Conservation (phyloP, 2,888 invertebrate genomes). For the Parapristionchus giblindavisi region DNA sequence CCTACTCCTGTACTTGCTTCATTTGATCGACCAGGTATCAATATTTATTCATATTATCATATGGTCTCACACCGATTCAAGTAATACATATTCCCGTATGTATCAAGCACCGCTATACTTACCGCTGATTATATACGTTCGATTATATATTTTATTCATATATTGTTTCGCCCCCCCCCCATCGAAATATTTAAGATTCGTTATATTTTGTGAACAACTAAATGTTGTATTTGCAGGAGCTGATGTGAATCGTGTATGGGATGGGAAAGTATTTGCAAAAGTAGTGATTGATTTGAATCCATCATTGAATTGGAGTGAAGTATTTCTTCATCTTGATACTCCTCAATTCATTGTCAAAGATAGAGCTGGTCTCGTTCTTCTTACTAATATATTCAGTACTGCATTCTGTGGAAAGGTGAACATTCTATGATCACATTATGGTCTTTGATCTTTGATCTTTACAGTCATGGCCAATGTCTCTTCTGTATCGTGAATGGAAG, state of each 20-base stretch:
- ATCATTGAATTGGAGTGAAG: constrained; percentile 68
- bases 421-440: neutral
- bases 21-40: constrained; percentile 36
- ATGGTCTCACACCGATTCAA: no score
- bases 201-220: neutral
- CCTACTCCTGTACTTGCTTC: constrained; percentile 24
- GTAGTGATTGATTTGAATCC: constrained; percentile 13
- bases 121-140: neutral
- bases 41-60: no score
- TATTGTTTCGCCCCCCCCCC: neutral
- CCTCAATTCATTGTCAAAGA: constrained; percentile 87
- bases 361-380: constrained; percentile 82
- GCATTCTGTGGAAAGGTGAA: constrained; percentile 73
- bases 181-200: neutral
- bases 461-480: constrained; percentile 28
- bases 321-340: constrained; percentile 88
- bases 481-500: constrained; percentile 26
- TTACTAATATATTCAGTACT: constrained; percentile 83
- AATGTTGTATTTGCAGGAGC: neutral
- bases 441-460: neutral
- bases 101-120: no score
- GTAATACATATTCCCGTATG: no score
- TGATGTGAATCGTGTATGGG: constrained; percentile 17
- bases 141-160: neutral
- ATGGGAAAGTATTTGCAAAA: constrained; percentile 23